phyloP scores from a whole-genome alignment of 2,888 invertebrate genomes.

The Muschampia plurimacula region DNA sequence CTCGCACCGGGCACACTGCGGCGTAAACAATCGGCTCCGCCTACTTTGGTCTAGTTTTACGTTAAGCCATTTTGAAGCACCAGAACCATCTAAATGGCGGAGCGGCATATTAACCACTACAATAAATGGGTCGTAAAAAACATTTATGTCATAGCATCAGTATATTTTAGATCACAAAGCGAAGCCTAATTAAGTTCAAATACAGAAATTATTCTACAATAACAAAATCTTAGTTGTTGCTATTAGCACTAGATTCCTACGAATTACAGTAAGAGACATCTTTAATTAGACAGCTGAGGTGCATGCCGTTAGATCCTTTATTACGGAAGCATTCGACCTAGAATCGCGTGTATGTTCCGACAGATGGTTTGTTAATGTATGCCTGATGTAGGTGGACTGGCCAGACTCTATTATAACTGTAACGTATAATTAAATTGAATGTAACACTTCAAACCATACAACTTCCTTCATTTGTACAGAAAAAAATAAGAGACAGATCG shows the following conservation, averaged over 20 bases:
- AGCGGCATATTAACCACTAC: too few relatives aligned
- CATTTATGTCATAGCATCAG: too few relatives aligned
- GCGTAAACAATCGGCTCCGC: too few relatives aligned
- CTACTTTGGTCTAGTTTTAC: too few relatives aligned
- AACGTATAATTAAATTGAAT: slow-evolving; percentile 40
- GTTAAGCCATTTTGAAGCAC: too few relatives aligned
- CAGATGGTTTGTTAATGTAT: slow-evolving; percentile 30
- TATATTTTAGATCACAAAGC: too few relatives aligned
- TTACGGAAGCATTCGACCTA: slow-evolving; percentile 17
- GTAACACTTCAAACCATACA: slow-evolving; percentile 28
- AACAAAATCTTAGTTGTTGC: slow-evolving; percentile 1
- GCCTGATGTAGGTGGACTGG: slow-evolving; percentile 37
- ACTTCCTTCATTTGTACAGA: slow-evolving; percentile 30
- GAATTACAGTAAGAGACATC: slow-evolving; percentile 30
- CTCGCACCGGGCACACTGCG: too few relatives aligned
- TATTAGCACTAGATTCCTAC: slow-evolving; percentile 33
- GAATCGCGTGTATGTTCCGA: slow-evolving; percentile 16
- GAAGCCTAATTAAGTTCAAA: background rate
- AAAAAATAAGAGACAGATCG: background rate
- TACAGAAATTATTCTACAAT: background rate
- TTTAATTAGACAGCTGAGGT: slow-evolving; percentile 34
- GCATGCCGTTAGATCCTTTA: slow-evolving; percentile 5
- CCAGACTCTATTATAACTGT: slow-evolving; percentile 37
- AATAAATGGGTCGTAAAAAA: too few relatives aligned
- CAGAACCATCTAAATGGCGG: too few relatives aligned